A percentile compares a stretch with the other conserved stretches of the same genome.
These are phyloP conservation scores for Crematogaster levior DNA, from an alignment of 2,888 invertebrate genomes.

Conservation along the genomic window DNA sequence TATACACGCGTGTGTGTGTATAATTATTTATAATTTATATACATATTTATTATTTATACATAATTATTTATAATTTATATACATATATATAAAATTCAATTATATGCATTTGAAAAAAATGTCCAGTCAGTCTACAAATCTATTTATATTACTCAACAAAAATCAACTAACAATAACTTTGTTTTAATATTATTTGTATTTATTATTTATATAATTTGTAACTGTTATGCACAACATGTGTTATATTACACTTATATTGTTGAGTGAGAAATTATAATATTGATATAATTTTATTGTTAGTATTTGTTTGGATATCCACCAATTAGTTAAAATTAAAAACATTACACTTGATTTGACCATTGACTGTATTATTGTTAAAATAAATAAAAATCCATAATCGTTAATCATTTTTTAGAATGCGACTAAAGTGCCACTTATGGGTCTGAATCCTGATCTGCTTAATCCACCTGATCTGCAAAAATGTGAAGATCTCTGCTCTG, in stretches of 20 bases:
- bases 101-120: background rate
- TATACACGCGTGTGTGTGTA: too few relatives aligned
- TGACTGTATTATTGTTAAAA: background rate
- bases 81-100: background rate
- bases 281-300: too few relatives aligned
- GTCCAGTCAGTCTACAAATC: background rate
- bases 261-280: too few relatives aligned
- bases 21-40: background rate
- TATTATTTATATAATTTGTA: too few relatives aligned
- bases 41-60: too few relatives aligned
- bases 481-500: slow-evolving; percentile 73
- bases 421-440: slow-evolving; percentile 82
- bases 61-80: too few relatives aligned
- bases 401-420: slow-evolving; percentile 72
- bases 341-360: background rate
- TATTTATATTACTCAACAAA: background rate
- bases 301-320: too few relatives aligned
- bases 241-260: too few relatives aligned
- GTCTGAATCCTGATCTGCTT: slow-evolving; percentile 81
- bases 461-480: slow-evolving; percentile 78
- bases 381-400: background rate
- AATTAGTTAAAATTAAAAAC: background rate
- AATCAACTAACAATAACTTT: too few relatives aligned
- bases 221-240: too few relatives aligned
- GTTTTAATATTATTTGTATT: too few relatives aligned